phyloP scores from a whole-genome alignment of 2,797 vertebrate genomes.

The Pteropus rufus region DNA sequence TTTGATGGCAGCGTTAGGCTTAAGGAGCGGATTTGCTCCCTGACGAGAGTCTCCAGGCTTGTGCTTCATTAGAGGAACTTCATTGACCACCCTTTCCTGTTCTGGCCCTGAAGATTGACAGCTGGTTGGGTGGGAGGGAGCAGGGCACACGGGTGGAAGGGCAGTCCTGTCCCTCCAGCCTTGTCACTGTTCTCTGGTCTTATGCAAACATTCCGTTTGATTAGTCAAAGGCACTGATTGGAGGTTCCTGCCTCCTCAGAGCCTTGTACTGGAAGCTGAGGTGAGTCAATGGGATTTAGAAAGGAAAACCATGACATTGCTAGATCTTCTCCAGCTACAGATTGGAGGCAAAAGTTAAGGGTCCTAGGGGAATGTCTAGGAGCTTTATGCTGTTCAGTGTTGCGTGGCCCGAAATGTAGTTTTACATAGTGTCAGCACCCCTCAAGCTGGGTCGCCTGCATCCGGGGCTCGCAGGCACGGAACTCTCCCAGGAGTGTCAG shows the following conservation, averaged over 20 bases:
- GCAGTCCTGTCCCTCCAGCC: background rate
- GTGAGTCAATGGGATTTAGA: background rate
- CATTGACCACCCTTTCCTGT: background rate
- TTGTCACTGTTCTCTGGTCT: background rate
- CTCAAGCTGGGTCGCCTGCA: fast-evolving
- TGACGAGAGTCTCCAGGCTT: background rate
- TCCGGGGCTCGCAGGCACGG: background rate
- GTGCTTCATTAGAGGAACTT: background rate
- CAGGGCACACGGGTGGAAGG: background rate
- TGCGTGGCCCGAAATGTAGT: too few relatives aligned
- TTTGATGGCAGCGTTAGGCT: background rate
- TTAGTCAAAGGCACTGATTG: background rate
- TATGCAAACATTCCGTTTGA: fast-evolving
- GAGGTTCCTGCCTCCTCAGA: background rate
- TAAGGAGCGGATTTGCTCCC: background rate
- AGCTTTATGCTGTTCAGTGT: fast-evolving
- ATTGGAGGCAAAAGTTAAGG: background rate
- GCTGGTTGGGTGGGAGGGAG: background rate
- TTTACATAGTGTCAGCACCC: fast-evolving
- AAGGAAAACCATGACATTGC: background rate
- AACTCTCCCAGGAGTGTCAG: background rate
- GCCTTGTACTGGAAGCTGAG: background rate
- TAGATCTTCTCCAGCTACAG: background rate
- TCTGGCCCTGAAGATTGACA: background rate
- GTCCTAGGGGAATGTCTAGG: background rate